Base-by-base conservation (phyloP, 92 coral and sea anemone genomes). In the Bergia sp. region DNA sequence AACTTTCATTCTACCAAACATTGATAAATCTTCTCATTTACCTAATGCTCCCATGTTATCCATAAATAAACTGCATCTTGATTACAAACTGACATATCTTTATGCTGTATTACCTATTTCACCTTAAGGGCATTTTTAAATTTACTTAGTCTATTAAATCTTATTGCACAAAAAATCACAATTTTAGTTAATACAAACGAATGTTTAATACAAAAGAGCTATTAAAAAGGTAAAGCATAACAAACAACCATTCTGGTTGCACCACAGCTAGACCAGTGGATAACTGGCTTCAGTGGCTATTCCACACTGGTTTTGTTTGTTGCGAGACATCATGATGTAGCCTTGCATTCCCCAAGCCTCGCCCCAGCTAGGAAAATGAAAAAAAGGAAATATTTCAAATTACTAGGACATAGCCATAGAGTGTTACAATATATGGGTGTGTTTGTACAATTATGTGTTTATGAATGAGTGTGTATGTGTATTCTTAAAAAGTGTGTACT, bases 271-370 rank as follows among this genome's bases (percentile, higher is more conserved):
- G 38, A 95, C 98, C 87, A 95, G 80, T 43, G 98, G 98, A 76
- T 95, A 95, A 69, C 96, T 95, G 38, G 98, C 98, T 39, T 86
- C 10, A 1, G 98, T 83, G 38, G 98, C 98, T 57, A 95, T 95
- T 57, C 98, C 98, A 74, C 98, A 95, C 85, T 93, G 96, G 86
- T 95, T 95, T 66, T 95, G 65, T 71, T 93, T 95, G 95, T 95
- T 92, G 29, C 96, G 91, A 20, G 96, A 85, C 98, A 95, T 95
- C 91, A 76, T 90, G 89, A 95, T 95, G 93, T 95, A 95, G 1
- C 98, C 98, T 37, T 94, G 77, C 53, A 67, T 76, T 4, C 98
- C 98, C 98, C 98, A 95, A 23, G 66, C 7, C 64, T 75, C 37
- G 1, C 93, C 98, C 96, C 96, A 95, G 55, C 98, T 89, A 16